Conservation (phyloP, 2,113 vertebrate species). For the Nycticebus coucang region DNA sequence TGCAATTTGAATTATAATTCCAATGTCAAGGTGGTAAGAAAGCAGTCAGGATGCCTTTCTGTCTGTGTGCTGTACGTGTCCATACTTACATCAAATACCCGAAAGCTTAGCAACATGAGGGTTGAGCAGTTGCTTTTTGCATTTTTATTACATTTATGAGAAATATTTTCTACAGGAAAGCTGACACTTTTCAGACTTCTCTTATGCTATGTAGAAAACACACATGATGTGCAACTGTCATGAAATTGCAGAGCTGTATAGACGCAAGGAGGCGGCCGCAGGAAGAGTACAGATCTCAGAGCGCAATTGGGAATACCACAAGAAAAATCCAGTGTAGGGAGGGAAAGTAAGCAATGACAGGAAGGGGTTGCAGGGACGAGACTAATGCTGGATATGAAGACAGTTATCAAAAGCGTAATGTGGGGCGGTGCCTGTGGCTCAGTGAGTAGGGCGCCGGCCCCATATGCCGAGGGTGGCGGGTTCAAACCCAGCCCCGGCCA, state of each 20-base stretch:
- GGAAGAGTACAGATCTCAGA: background rate
- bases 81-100: background rate
- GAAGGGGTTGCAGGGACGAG: background rate
- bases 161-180: slow-evolving; percentile 14
- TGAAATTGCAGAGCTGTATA: background rate
- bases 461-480: too few species aligned
- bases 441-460: too few species aligned
- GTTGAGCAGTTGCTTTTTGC: background rate
- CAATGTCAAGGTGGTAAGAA: background rate
- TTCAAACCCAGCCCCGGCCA: too few species aligned
- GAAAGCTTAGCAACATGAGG: background rate
- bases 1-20: background rate
- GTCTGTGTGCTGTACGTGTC: background rate
- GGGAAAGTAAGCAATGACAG: background rate
- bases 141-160: background rate
- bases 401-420: background rate
- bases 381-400: background rate
- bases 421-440: too few species aligned
- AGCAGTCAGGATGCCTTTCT: background rate
- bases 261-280: background rate
- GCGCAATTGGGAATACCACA: background rate
- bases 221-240: background rate
- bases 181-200: background rate
- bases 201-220: background rate
- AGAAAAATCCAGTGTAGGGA: background rate